Evolutionary conservation across 1,140 invertebrate species (phyloP).

Genomic region (Mamestra configurata): DNA sequence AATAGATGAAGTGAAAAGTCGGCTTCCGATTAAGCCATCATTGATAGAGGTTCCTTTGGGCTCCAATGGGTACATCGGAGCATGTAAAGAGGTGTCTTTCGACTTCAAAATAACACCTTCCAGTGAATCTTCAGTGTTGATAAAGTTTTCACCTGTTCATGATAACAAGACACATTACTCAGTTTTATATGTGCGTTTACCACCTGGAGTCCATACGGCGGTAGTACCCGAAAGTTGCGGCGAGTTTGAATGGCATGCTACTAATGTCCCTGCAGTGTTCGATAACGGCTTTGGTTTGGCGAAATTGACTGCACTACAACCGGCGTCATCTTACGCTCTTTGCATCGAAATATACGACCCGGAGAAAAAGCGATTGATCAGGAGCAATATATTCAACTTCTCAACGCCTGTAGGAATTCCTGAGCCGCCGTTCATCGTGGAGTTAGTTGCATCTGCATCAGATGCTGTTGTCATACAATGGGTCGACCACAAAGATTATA

Average conservation of each 20-base stretch:
- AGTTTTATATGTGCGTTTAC: conserved; percentile 74
- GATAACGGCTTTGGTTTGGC: conserved; percentile 54
- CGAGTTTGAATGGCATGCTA: conserved; percentile 75
- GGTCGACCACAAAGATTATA: conserved; percentile 78
- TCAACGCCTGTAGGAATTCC: conserved; percentile 77
- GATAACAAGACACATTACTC: conserved; percentile 67
- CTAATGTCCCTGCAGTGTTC: conserved; percentile 61
- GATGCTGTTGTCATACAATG: conserved; percentile 73
- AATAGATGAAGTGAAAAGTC: conserved; percentile 89
- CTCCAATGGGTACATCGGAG: conserved; percentile 76
- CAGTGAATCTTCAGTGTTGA: conserved; percentile 71
- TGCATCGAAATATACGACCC: conserved; percentile 78
- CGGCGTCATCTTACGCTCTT: conserved; percentile 75
- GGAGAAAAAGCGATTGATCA: conserved; percentile 60
- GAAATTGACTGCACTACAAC: conserved; percentile 64
- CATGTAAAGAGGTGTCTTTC: conserved; percentile 69
- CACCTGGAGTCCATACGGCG: conserved; percentile 56
- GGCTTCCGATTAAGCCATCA: conserved; percentile 66
- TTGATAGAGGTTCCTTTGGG: conserved; percentile 66
- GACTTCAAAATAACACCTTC: conserved; percentile 64
- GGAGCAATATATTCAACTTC: conserved; percentile 75
- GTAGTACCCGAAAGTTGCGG: conserved; percentile 78
- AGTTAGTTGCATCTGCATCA: conserved; percentile 72
- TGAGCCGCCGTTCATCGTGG: conserved; percentile 77
- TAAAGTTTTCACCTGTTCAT: conserved; percentile 63